A percentile compares a stretch with the other conserved stretches of the same genome.
These are phyloP conservation scores for Venusia cambrica DNA, from an alignment of 2,888 invertebrate genomes.

Conservation along the genomic window DNA sequence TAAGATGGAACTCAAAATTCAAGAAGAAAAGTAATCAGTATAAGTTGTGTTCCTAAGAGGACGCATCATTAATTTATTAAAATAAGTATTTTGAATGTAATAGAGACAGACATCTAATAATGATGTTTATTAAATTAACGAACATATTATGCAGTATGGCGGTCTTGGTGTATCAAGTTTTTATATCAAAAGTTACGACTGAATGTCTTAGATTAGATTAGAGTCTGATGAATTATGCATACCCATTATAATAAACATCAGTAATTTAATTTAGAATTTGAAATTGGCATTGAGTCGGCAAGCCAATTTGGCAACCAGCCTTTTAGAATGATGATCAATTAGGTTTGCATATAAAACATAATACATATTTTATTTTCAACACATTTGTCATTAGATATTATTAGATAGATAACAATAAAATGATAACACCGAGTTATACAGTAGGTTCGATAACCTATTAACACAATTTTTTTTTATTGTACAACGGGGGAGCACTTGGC, in stretches of 20 bases:
- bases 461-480: too few species aligned
- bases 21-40: constrained; percentile 65
- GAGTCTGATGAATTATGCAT: constrained; percentile 47
- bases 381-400: constrained; percentile 18
- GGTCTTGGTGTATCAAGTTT: constrained; percentile 14
- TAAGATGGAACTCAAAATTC: constrained; percentile 78
- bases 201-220: constrained; percentile 34
- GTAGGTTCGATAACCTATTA: too few species aligned
- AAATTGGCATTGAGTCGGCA: constrained; percentile 37
- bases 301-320: constrained; percentile 30
- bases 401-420: too few species aligned
- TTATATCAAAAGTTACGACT: constrained; percentile 31
- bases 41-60: constrained; percentile 45
- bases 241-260: constrained; percentile 34
- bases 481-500: too few species aligned
- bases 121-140: constrained; percentile 11
- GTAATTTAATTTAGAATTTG: constrained; percentile 45
- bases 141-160: constrained; percentile 20
- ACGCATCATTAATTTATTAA: too few species aligned
- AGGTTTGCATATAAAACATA: constrained; percentile 19
- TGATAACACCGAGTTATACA: too few species aligned
- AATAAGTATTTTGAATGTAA: too few species aligned
- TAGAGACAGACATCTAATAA: too few species aligned
- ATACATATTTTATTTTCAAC: constrained; percentile 19
- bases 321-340: constrained; percentile 26